These are phyloP conservation scores for Drosophila subquinaria DNA, from an alignment of 2,888 invertebrate species.

Conservation along the genomic window DNA sequence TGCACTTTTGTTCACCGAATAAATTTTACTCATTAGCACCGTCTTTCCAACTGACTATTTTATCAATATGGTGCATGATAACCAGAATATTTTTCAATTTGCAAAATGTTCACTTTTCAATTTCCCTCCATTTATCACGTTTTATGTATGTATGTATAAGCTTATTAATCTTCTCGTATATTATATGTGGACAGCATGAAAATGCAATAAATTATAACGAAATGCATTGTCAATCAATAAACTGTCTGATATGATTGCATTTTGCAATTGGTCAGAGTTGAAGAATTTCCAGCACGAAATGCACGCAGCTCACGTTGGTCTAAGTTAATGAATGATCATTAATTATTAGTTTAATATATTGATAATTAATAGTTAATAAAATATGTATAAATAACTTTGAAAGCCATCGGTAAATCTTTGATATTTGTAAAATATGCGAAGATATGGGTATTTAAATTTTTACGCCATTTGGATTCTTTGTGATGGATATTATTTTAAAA, in stretches of 20 bases:
- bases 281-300: constrained; percentile 2
- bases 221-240: constrained; percentile 48
- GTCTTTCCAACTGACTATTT: constrained; percentile 16
- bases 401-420: no score
- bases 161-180: constrained; percentile 6
- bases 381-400: no score
- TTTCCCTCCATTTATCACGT: constrained; percentile 17
- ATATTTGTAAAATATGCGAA: no score
- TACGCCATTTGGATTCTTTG: no score
- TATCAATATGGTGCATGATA: neutral
- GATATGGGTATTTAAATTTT: no score
- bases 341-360: neutral
- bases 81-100: constrained; percentile 17
- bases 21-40: constrained; percentile 33
- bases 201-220: constrained; percentile 33
- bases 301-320: constrained; percentile 5
- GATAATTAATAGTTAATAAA: no score
- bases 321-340: neutral
- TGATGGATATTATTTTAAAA: no score
- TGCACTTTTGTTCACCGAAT: constrained; percentile 22
- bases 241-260: constrained; percentile 3
- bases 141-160: neutral
- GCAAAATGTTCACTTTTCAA: constrained; percentile 2
- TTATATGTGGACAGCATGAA: constrained; percentile 24
- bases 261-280: constrained; percentile 5